Conservation (phyloP, 2,113 vertebrate genomes). For the Pyxicephalus adspersus region DNA sequence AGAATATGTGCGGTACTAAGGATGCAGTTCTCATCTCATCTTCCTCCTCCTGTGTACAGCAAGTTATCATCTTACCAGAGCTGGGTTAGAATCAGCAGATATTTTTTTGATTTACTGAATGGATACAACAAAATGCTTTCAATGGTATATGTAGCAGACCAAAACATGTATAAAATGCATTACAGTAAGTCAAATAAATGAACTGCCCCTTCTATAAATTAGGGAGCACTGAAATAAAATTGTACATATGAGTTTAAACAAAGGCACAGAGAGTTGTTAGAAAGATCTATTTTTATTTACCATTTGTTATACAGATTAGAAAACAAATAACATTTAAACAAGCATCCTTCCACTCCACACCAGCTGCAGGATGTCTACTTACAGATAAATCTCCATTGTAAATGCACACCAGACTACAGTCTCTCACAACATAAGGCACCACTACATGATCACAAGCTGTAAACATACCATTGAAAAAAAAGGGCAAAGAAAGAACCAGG, state of each 20-base stretch:
- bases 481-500: conserved; percentile 62
- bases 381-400: conserved; percentile 67
- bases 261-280: conserved; percentile 59
- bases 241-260: too few species aligned
- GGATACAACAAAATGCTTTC: too few species aligned
- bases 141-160: too few species aligned
- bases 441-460: conserved; percentile 77
- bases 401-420: conserved; percentile 72
- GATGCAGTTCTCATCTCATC: too few species aligned
- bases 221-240: neutral
- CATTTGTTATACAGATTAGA: conserved; percentile 81
- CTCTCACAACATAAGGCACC: conserved; percentile 84
- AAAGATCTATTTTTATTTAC: conserved; percentile 86
- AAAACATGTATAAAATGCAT: too few species aligned
- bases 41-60: too few species aligned
- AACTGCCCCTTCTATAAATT: neutral
- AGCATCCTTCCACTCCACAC: conserved; percentile 69
- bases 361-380: conserved; percentile 61
- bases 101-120: too few species aligned
- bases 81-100: too few species aligned
- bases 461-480: conserved; percentile 68
- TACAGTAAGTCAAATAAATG: too few species aligned
- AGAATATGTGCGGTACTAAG: too few species aligned
- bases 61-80: too few species aligned
- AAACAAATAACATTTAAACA: conserved; percentile 82